Evolutionary conservation across 2,888 invertebrate genomes (phyloP), one percentile per base, ranked within the genome.

Genomic region (Xylophagus ater): DNA sequence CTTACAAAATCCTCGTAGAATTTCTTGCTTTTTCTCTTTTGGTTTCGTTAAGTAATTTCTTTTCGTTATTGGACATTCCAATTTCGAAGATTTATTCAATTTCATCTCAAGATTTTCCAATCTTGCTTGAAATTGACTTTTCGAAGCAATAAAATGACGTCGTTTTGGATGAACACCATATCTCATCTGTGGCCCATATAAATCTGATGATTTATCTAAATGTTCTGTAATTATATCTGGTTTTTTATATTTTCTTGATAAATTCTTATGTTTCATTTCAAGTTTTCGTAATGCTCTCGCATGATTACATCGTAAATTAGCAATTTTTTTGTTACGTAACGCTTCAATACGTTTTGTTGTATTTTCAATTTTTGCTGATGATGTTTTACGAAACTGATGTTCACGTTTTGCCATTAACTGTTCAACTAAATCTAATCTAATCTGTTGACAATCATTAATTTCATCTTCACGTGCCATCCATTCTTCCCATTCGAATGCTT

Each of bases 401-500:
- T 69, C 60, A 40, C 63, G 54, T 37, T 76, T 68, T 43, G 78
- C 73, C n/a, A 85, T 70, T 36, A 88, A 68, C 2, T 50, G 51
- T 29, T 56, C 49, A 0, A 65, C 57, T 1, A 62, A 50, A 41
- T 79, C 71, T 49, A 84, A 59, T 1, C 84, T 70, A 20, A 79
- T 65, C 49, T 75, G 71, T 57, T 83, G 78, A 12, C 81, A 72
- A 44, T 76, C 76, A 51, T 81, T 75, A 44, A 85, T 79, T 57
- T 82, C 79, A 73, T 78, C 73, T 56, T 89, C 87, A 43, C 88
- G 71, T 37, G 82, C 79, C 8, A 81, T 72, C 87, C 87, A 89
- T 54, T 87, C 80, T 49, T 85, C 80, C 43, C 78, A 72, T 60
- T 88, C 88, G 47, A 89, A 72, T n/a, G 83, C 81, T 34, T 74